Base-by-base conservation (phyloP, 2,797 vertebrate genomes). In the Discoglossus pictus region DNA sequence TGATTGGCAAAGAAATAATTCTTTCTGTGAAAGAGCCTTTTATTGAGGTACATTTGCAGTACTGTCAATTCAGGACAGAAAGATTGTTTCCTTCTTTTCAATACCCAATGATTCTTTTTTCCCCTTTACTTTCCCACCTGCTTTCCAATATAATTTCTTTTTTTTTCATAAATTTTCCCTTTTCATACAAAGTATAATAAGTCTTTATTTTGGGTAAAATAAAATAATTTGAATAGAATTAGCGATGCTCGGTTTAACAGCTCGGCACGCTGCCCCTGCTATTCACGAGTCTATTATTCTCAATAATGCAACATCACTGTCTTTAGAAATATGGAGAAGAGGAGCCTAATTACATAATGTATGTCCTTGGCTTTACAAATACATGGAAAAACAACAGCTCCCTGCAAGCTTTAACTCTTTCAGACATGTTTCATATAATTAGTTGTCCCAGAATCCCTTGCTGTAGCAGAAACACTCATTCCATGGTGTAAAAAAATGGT, bases 161-260 rank as follows among this genome's bases (percentile, higher is more conserved):
- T 38, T 11, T 27, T 43, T 53, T 61, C 35, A 63, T 52, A 51
- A 24, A 71, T 58, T 59, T 55, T 56, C 53, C 53, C 67, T 64
- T 71, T 71, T 71, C 68, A 71, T 61, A 50, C 46, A 17, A 6
- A 7, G 38, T 9, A 71, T 71, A 71, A 71, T 71, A 71, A 42
- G 44, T 51, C 61, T 58, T 64, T 71, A 58, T 59, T 64, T 71
- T 59, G 53, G 52, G 56, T 56, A 71, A 68, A 64, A 64, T 71
- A 71, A 71, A 64, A 71, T 71, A 58, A 71, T 64, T 58, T 64
- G 60, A 71, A 71, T 64, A 27, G 68, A 64, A 71, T 70, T 61
- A 58, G 43, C 63, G 44, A 47, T 56, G 38, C 25, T 56, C 38
- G 36, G 4, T 18, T 64, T 58, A 38, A 61, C 68, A 71, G 60